Percentiles rank a stretch among this genome's conserved stretches.
Evolutionary conservation across 2,888 invertebrate genomes (phyloP).

Genomic region (Drosophila flavopinicola): DNA sequence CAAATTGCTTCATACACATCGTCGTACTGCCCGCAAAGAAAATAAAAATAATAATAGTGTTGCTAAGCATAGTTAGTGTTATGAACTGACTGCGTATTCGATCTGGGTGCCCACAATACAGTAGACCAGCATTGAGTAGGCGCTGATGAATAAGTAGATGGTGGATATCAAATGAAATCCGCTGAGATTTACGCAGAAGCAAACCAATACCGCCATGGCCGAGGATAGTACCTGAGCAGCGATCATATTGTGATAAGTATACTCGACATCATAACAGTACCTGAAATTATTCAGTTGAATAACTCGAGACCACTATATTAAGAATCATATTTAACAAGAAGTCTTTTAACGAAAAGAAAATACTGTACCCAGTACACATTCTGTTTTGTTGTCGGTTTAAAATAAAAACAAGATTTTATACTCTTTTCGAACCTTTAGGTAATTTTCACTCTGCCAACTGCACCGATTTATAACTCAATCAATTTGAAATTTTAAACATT

Average conservation of each 20-base stretch:
- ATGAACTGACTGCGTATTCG: slow-evolving; percentile 50
- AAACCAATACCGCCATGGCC: slow-evolving; percentile 45
- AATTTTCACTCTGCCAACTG: too few relatives aligned
- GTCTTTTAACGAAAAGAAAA: too few relatives aligned
- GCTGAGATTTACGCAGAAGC: slow-evolving; percentile 51
- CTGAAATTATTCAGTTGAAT: slow-evolving; percentile 8
- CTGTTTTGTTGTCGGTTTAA: too few relatives aligned
- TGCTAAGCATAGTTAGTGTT: background rate
- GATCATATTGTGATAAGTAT: slow-evolving; percentile 42
- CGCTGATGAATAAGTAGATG: slow-evolving; percentile 47
- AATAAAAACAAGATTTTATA: too few relatives aligned
- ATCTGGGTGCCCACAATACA: slow-evolving; percentile 61
- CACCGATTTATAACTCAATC: too few relatives aligned
- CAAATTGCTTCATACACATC: slow-evolving; percentile 43
- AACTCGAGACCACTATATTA: background rate
- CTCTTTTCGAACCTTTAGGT: too few relatives aligned
- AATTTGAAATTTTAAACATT: too few relatives aligned
- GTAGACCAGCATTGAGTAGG: slow-evolving; percentile 56
- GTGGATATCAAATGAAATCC: slow-evolving; percentile 46
- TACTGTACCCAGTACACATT: too few relatives aligned
- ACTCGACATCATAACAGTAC: slow-evolving; percentile 45
- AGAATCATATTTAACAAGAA: too few relatives aligned
- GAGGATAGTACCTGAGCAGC: slow-evolving; percentile 52
- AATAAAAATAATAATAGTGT: background rate
- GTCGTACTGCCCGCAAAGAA: slow-evolving; percentile 41